A percentile compares a stretch with the other conserved stretches of the same genome.
phyloP scores from a whole-genome alignment of 2,888 invertebrate genomes.

The Amblyjoppa fuscipennis region DNA sequence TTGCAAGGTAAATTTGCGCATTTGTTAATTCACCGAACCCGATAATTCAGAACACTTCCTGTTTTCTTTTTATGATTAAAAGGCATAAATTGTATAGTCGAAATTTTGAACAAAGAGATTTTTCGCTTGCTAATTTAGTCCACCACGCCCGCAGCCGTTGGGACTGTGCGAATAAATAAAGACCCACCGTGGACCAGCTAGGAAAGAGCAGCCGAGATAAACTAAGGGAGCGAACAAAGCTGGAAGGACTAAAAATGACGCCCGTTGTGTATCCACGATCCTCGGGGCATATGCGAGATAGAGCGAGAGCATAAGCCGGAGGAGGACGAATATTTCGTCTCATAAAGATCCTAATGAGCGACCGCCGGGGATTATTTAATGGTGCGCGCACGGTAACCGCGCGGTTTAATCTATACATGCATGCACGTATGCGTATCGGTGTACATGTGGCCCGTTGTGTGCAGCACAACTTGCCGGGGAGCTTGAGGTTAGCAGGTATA shows the following conservation, averaged over 20 bases:
- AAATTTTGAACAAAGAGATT: conserved; percentile 13
- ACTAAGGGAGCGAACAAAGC: background rate
- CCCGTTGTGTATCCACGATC: conserved; percentile 54
- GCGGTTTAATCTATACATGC: conserved; percentile 12
- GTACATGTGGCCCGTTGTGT: conserved; percentile 28
- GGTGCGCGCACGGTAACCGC: conserved; percentile 72
- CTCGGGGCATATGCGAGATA: conserved; percentile 47
- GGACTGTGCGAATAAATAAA: background rate
- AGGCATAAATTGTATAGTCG: background rate
- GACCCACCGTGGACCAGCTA: background rate
- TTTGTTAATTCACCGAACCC: background rate
- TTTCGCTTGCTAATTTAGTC: background rate
- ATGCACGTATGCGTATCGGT: conserved; percentile 1
- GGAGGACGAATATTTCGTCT: conserved; percentile 79
- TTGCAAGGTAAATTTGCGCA: background rate
- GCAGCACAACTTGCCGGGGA: conserved; percentile 48
- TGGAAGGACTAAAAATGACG: conserved; percentile 49
- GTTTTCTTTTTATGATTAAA: background rate
- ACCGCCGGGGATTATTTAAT: conserved; percentile 82
- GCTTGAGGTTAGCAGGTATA: conserved; percentile 76
- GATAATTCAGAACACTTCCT: background rate
- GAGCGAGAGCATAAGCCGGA: conserved; percentile 60
- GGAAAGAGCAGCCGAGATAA: conserved; percentile 9
- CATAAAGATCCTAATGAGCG: conserved; percentile 83
- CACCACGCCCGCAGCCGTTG: background rate